Conservation (phyloP, 2,888 invertebrate species). For the Selenia dentaria region DNA sequence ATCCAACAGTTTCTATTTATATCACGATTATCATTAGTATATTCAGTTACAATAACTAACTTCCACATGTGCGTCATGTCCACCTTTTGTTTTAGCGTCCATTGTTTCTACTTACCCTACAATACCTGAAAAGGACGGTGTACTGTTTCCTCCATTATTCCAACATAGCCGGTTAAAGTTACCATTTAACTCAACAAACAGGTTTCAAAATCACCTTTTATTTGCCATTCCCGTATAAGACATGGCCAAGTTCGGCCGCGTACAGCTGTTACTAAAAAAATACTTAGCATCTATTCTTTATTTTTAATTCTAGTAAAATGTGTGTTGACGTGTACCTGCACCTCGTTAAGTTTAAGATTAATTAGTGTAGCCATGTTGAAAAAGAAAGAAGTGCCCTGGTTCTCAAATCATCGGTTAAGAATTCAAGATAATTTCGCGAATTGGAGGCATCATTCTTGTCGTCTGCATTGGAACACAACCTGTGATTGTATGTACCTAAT, state of each 20-base stretch:
- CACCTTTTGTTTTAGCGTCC: constrained; percentile 39
- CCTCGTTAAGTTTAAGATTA: constrained; percentile 35
- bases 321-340: constrained; percentile 32
- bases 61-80: constrained; percentile 40
- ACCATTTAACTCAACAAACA: constrained; percentile 44
- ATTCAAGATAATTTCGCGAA: constrained; percentile 67
- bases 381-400: constrained; percentile 76
- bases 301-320: constrained; percentile 37
- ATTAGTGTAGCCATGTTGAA: constrained; percentile 61
- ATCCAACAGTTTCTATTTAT: constrained; percentile 42
- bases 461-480: constrained; percentile 70
- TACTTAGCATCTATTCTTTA: constrained; percentile 23
- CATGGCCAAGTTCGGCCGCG: constrained; percentile 40
- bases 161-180: constrained; percentile 17
- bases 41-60: constrained; percentile 33
- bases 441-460: constrained; percentile 64
- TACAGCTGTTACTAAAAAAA: constrained; percentile 24
- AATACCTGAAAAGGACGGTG: constrained; percentile 49
- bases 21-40: constrained; percentile 30
- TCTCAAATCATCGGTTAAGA: constrained; percentile 66
- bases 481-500: constrained; percentile 75
- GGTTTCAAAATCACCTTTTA: constrained; percentile 53
- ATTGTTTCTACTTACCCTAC: constrained; percentile 51
- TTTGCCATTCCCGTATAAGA: constrained; percentile 52
- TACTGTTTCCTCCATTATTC: constrained; percentile 46